phyloP scores from a whole-genome alignment of 2,797 vertebrate genomes.

The Falco berigora region DNA sequence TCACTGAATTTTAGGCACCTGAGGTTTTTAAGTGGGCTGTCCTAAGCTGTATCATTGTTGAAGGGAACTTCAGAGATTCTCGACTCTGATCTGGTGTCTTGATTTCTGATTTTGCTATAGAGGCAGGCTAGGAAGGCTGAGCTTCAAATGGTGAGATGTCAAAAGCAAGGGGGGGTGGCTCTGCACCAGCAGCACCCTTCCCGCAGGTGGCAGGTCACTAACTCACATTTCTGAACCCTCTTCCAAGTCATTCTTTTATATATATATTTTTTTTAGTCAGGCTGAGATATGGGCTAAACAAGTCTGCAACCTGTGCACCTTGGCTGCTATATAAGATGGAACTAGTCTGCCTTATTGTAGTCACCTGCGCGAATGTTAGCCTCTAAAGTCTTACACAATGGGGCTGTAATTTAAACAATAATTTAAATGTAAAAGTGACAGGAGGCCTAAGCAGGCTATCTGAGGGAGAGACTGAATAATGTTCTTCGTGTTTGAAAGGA shows the following conservation, averaged over 20 bases:
- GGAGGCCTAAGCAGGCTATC: not conserved
- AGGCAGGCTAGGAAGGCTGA: not conserved
- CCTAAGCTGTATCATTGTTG: not conserved
- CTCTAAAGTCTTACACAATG: not conserved
- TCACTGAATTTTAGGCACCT: not conserved
- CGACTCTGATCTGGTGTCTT: not conserved
- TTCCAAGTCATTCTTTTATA: not conserved
- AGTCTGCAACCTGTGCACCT: not conserved
- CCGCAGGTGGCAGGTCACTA: not conserved
- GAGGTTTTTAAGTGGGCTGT: not conserved
- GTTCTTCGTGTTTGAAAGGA: conserved; percentile 31
- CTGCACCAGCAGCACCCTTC: not conserved
- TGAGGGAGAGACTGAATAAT: not conserved
- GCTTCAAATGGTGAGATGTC: not conserved
- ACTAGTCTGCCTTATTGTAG: not conserved
- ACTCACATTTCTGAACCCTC: not conserved
- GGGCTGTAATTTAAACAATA: not conserved
- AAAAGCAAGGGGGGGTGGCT: not conserved
- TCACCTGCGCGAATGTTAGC: not conserved
- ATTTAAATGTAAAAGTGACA: conserved; percentile 2
- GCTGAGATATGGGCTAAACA: not conserved
- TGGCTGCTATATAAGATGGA: not conserved
- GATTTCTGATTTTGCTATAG: not conserved
- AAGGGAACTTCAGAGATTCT: not conserved
- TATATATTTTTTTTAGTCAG: not conserved